Conservation (phyloP, 2,113 vertebrate genomes). For the Cacatua alba region DNA sequence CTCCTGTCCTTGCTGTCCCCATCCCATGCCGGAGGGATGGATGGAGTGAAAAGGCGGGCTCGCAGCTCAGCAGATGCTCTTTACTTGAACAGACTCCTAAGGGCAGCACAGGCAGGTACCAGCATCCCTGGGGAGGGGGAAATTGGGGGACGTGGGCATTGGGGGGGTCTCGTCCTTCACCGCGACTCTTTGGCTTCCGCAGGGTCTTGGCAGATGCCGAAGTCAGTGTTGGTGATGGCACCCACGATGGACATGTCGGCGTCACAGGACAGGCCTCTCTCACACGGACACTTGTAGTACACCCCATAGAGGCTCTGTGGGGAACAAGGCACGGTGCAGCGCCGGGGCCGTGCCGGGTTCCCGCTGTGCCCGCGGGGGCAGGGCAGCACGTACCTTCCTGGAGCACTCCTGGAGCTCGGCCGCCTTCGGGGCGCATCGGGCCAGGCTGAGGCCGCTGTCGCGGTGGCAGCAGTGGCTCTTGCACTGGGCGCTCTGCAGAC, state of each 20-base stretch:
- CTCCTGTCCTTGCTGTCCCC: too few species aligned
- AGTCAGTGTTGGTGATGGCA: conserved; percentile 79
- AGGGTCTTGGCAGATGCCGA: conserved; percentile 71
- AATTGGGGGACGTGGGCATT: too few species aligned
- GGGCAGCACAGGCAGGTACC: too few species aligned
- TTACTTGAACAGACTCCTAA: too few species aligned
- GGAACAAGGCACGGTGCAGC: background rate
- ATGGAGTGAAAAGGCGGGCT: too few species aligned
- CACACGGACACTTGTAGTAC: conserved; percentile 84
- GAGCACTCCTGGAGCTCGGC: conserved; percentile 76
- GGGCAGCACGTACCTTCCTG: conserved; percentile 33
- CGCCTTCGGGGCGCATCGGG: conserved; percentile 69
- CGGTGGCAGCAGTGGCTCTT: conserved; percentile 79
- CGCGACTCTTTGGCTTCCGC: background rate
- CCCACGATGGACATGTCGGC: conserved; percentile 71
- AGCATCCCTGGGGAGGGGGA: too few species aligned
- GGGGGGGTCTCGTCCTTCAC: too few species aligned
- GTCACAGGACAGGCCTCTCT: conserved; percentile 76
- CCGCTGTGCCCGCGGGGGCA: rapidly evolving
- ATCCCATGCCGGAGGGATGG: too few species aligned
- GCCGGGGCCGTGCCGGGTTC: rapidly evolving
- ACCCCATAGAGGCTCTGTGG: conserved; percentile 71
- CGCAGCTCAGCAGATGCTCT: too few species aligned
- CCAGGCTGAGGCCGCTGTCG: background rate
- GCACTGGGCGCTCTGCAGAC: conserved; percentile 77